These are phyloP conservation scores for Conus ventricosus DNA, from an alignment of 1,140 invertebrate species.

Conservation along the genomic window DNA sequence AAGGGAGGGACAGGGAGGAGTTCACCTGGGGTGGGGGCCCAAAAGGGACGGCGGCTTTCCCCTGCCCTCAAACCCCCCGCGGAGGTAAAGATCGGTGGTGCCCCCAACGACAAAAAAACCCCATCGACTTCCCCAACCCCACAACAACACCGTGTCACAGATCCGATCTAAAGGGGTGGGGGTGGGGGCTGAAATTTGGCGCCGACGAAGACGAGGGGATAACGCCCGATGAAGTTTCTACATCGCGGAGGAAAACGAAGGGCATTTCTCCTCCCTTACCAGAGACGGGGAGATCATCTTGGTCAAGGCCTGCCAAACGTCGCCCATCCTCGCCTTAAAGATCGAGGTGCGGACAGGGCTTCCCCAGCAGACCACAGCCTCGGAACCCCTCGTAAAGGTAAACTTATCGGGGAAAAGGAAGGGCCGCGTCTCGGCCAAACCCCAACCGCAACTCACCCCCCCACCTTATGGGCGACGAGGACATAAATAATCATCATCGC, in stretches of 20 bases:
- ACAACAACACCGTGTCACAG: slow-evolving; percentile 82
- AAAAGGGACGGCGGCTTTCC: slow-evolving; percentile 89
- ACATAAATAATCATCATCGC: slow-evolving; percentile 82
- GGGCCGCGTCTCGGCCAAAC: neutral
- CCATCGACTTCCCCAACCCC: slow-evolving; percentile 63
- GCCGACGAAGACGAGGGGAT: slow-evolving; percentile 77
- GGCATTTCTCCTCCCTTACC: slow-evolving; percentile 84
- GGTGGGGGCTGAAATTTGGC: slow-evolving; percentile 60
- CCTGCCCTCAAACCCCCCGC: slow-evolving; percentile 90
- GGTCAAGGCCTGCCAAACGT: slow-evolving; percentile 87
- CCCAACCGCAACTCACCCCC: slow-evolving; percentile 21
- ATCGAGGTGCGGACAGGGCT: slow-evolving; percentile 73
- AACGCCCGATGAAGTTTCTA: slow-evolving; percentile 81
- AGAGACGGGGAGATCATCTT: slow-evolving; percentile 86
- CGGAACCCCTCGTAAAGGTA: slow-evolving; percentile 41
- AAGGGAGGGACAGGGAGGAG: slow-evolving; percentile 84
- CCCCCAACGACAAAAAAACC: slow-evolving; percentile 85
- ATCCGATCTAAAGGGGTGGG: slow-evolving; percentile 94
- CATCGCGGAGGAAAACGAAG: slow-evolving; percentile 87
- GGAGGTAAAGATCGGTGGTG: slow-evolving; percentile 85
- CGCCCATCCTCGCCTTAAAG: slow-evolving; percentile 82
- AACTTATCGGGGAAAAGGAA: slow-evolving; percentile 11
- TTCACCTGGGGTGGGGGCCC: slow-evolving; percentile 93
- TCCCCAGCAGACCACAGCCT: slow-evolving; percentile 58
- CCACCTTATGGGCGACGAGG: slow-evolving; percentile 49